phyloP scores from a whole-genome alignment of 2,113 vertebrate genomes.

The Epinephelus moara region DNA sequence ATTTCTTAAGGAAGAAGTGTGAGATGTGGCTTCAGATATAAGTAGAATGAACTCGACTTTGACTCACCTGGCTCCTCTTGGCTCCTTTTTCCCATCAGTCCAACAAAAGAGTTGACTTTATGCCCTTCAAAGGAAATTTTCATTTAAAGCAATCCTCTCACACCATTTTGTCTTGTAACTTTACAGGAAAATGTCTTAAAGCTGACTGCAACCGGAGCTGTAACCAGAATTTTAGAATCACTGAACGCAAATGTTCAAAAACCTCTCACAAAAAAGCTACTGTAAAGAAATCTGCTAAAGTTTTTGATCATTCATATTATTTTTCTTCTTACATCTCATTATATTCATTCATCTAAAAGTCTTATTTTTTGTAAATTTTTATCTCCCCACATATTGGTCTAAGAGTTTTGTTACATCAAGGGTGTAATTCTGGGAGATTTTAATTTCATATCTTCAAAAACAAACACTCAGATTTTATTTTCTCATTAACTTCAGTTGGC shows the following conservation, averaged over 20 bases:
- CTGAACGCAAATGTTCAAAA: not conserved
- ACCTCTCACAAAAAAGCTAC: not conserved
- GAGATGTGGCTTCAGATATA: not conserved
- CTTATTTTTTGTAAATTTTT: not conserved
- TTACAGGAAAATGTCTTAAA: not conserved
- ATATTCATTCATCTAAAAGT: not conserved
- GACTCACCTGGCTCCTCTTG: slow-evolving; percentile 90
- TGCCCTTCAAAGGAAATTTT: slow-evolving; percentile 87
- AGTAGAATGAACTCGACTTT: not conserved
- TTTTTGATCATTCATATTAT: not conserved
- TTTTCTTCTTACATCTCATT: not conserved
- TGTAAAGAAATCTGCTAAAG: no score
- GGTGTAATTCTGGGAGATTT: not conserved
- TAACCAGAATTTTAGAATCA: not conserved
- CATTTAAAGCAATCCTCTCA: not conserved
- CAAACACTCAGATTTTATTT: not conserved
- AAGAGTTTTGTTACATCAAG: no score
- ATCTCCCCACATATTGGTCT: not conserved
- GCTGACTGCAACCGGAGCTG: rapidly evolving
- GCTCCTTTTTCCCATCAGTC: slow-evolving; percentile 98
- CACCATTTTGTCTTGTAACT: not conserved
- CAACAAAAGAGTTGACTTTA: slow-evolving; percentile 98
- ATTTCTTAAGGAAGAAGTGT: not conserved
- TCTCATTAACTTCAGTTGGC: no score
- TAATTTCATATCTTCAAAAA: not conserved